These are phyloP conservation scores for Rhynchomys soricoides DNA, from an alignment of 2,113 vertebrate species.

Conservation along the genomic window DNA sequence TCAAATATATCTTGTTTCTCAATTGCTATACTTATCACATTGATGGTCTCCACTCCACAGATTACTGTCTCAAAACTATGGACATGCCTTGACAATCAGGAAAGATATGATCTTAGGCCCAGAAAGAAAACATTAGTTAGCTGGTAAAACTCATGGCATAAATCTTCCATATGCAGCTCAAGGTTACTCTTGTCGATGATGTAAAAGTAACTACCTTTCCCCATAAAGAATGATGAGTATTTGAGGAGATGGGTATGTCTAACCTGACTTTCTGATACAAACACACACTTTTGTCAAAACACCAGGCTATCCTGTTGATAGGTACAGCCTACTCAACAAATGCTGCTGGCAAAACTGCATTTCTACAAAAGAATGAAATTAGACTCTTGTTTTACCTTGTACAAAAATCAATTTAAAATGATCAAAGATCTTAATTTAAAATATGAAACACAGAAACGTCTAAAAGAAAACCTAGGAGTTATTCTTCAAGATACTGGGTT, in stretches of 20 bases:
- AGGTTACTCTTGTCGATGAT: not conserved
- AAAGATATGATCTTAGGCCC: not conserved
- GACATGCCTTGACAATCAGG: not conserved
- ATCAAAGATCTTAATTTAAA: not conserved
- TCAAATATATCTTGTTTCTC: slow-evolving; percentile 31
- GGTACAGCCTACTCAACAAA: not conserved
- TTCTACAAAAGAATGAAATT: not conserved
- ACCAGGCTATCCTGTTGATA: not conserved
- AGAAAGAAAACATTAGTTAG: not conserved
- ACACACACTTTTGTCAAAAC: not conserved
- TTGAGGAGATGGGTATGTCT: not conserved
- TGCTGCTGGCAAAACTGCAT: not conserved
- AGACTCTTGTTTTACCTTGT: not conserved
- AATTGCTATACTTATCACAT: not conserved
- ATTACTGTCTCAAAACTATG: not conserved
- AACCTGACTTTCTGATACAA: not conserved
- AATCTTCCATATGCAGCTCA: not conserved
- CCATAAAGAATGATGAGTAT: not conserved
- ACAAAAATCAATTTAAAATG: not conserved
- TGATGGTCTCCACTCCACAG: not conserved
- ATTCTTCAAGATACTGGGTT: not conserved
- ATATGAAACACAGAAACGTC: not conserved
- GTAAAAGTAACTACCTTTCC: slow-evolving; percentile 17
- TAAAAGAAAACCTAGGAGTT: not conserved
- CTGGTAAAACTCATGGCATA: not conserved